These are phyloP conservation scores for Yponomeuta evonymella DNA, from an alignment of 2,888 invertebrate genomes.

Conservation along the genomic window DNA sequence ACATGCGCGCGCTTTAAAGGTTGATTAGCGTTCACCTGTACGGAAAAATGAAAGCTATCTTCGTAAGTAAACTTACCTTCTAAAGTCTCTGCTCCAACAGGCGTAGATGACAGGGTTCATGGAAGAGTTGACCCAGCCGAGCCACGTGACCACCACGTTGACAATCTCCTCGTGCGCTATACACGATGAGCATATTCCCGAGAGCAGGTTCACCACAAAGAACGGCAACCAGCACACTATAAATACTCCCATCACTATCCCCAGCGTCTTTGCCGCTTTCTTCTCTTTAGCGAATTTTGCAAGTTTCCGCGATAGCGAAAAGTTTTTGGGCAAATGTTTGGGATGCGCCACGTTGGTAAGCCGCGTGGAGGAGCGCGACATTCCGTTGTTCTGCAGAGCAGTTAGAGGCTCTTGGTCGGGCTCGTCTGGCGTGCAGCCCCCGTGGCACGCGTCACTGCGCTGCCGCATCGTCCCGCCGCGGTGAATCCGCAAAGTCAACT, in stretches of 20 bases:
- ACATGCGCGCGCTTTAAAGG: too few relatives aligned
- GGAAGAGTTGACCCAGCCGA: conserved; percentile 96
- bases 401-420: conserved; percentile 83
- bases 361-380: conserved; percentile 82
- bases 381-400: conserved; percentile 85
- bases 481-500: conserved; percentile 93
- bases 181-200: conserved; percentile 92
- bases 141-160: conserved; percentile 93
- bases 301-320: conserved; percentile 93
- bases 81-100: conserved; percentile 98
- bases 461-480: conserved; percentile 88
- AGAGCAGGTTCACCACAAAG: conserved; percentile 94
- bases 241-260: conserved; percentile 97
- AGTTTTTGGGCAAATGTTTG: conserved; percentile 87
- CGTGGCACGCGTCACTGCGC: conserved; percentile 69
- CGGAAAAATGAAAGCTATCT: neutral
- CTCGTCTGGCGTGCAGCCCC: conserved; percentile 81
- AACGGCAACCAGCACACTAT: conserved; percentile 98
- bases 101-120: conserved; percentile 99
- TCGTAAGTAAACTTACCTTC: conserved; percentile 78
- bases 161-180: conserved; percentile 92
- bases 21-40: neutral
- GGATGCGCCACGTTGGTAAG: conserved; percentile 76
- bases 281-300: conserved; percentile 98
- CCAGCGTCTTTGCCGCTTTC: conserved; percentile 97